Base-by-base conservation (phyloP, 2,797 vertebrate genomes). In the Corythornis leucogaster region DNA sequence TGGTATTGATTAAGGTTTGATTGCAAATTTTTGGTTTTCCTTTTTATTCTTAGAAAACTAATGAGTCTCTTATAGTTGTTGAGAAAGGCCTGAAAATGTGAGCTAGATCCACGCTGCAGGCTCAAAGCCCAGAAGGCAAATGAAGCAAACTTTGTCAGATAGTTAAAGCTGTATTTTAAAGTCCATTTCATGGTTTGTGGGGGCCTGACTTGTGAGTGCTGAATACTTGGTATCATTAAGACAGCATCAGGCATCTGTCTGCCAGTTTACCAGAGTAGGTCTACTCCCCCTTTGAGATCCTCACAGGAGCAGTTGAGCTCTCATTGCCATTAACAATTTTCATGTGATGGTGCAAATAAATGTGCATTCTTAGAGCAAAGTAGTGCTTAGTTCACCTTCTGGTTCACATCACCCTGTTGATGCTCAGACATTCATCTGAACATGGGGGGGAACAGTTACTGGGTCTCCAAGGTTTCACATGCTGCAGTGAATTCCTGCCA, bases 351-450 rank as follows among this genome's bases (percentile, higher is more conserved):
- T 61, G 21, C 55, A 68, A 83, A 85, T 74, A 81, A 20, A 79
- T 80, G 43, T 1, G 8, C 14, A 15, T 75, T 43, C 78, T 80
- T 78, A 58, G 26, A 92, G 54, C 4, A 87, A 88, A 80, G 26
- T 25, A 78, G 8, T 86, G 45, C 26, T 87, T 94, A 35, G 42
- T 68, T 90, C 66, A 35, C 42, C 59, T 87, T 82, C 68, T 90
- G 76, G 24, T 45, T 93, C 24, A 66, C 16, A 68, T 89, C 64
- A 69, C 7, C 5, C 51, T 90, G 33, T 82, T 91, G 94, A 80
- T 58, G 21, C 46, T 78, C 70, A 85, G 78, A 86, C 68, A 71
- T 80, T 80, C 43, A 87, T 90, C 81, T 92, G 75, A 80, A 87
- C 25, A 62, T 63, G 33, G 33, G 40, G 80, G 85, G 75, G 35